Evolutionary conservation across 1,140 invertebrate genomes (phyloP).

Genomic region (Andricus grossulariae): DNA sequence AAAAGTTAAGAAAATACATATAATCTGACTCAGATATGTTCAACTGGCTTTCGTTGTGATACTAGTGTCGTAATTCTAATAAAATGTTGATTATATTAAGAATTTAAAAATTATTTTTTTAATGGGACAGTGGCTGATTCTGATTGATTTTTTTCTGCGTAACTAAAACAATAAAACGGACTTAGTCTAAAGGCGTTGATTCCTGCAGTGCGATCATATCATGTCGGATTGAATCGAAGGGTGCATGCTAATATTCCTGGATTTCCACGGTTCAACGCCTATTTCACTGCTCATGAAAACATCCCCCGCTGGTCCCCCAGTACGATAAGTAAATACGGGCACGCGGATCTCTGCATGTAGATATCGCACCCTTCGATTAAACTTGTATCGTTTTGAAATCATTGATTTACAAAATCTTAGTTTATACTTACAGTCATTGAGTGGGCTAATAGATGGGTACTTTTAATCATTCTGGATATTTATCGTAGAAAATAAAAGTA

Average conservation of each 20-base stretch:
- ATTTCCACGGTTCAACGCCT: constrained; percentile 63
- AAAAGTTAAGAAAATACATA: too few relatives aligned
- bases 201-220: constrained; percentile 48
- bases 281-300: constrained; percentile 56
- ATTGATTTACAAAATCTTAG: not conserved
- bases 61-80: too few relatives aligned
- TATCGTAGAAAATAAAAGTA: too few relatives aligned
- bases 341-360: constrained; percentile 38
- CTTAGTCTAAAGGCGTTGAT: constrained; percentile 48
- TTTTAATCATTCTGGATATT: too few relatives aligned
- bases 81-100: too few relatives aligned
- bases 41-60: too few relatives aligned
- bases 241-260: constrained; percentile 55
- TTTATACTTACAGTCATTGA: too few relatives aligned
- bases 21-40: too few relatives aligned
- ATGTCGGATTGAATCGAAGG: constrained; percentile 54
- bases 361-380: not conserved
- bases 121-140: not conserved
- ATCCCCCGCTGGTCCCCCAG: constrained; percentile 50
- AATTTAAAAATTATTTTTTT: not conserved
- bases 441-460: too few relatives aligned
- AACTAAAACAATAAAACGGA: constrained; percentile 58
- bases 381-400: not conserved
- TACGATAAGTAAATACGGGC: constrained; percentile 55
- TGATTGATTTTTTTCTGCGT: not conserved